These are phyloP conservation scores for Drosophila grimshawi DNA, from an alignment of 1,140 invertebrate genomes.

Conservation along the genomic window DNA sequence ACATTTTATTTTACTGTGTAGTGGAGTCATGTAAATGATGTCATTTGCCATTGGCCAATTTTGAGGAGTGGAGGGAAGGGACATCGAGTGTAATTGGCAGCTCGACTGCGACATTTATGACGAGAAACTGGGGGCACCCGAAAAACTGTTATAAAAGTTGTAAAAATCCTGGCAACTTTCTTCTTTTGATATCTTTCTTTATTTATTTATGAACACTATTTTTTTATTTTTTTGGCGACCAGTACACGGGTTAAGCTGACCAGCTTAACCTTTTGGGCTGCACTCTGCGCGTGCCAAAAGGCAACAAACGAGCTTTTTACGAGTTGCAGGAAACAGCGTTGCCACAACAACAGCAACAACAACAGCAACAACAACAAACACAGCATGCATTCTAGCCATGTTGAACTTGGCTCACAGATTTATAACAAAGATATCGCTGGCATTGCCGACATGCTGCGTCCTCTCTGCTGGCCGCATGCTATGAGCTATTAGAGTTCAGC, in stretches of 20 bases:
- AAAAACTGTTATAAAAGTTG: conserved; percentile 63
- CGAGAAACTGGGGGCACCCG: neutral
- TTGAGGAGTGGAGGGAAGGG: conserved; percentile 50
- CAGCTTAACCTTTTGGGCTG: conserved; percentile 74
- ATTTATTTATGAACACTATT: conserved; percentile 5
- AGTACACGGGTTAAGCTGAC: conserved; percentile 63
- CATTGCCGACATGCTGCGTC: conserved; percentile 71
- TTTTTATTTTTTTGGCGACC: conserved; percentile 17
- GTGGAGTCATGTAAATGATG: conserved; percentile 63
- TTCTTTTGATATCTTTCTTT: conserved; percentile 17
- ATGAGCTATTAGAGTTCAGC: conserved; percentile 82
- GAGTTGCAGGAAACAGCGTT: conserved; percentile 60
- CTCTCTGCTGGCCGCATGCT: conserved; percentile 56
- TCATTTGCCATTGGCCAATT: conserved; percentile 57
- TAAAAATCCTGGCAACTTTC: conserved; percentile 59
- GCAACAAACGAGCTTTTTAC: conserved; percentile 81
- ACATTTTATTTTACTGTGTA: neutral
- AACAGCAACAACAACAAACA: conserved; percentile 64
- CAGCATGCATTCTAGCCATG: conserved; percentile 73
- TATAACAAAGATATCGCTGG: conserved; percentile 81
- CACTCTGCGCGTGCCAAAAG: conserved; percentile 77
- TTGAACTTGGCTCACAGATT: conserved; percentile 81
- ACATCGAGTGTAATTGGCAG: conserved; percentile 47
- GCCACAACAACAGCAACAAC: conserved; percentile 15
- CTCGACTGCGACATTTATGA: conserved; percentile 60